These are phyloP conservation scores for Ormyrus pomaceus DNA, from an alignment of 2,888 invertebrate genomes.

Conservation along the genomic window DNA sequence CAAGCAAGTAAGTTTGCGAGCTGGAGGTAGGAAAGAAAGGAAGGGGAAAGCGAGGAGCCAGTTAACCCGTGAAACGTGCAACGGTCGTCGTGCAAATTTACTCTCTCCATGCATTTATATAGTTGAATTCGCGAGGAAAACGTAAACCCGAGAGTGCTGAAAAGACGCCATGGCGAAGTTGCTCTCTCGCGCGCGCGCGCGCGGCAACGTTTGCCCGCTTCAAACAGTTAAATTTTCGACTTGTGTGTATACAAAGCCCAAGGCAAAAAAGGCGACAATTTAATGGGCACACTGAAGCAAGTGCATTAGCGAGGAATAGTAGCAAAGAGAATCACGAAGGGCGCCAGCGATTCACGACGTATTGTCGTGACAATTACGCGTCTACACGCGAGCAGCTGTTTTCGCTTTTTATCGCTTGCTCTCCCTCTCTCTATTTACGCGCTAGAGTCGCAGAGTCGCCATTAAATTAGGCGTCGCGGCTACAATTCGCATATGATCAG, in stretches of 20 bases:
- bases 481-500: slow-evolving; percentile 14
- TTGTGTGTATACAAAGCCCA: slow-evolving; percentile 4
- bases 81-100: slow-evolving; percentile 52
- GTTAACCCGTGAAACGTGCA: slow-evolving; percentile 52
- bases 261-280: no score
- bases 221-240: slow-evolving; percentile 30
- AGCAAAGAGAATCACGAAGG: no score
- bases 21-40: background rate
- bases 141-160: slow-evolving; percentile 37
- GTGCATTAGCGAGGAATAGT: no score
- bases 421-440: no score
- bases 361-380: no score
- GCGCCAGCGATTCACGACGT: no score
- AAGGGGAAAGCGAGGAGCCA: slow-evolving; percentile 37
- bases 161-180: slow-evolving; percentile 20
- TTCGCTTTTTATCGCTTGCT: no score
- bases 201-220: slow-evolving; percentile 32
- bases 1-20: slow-evolving; percentile 6
- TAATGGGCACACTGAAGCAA: background rate
- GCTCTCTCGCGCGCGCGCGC: background rate
- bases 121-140: slow-evolving; percentile 53
- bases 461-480: slow-evolving; percentile 26
- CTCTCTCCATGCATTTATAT: slow-evolving; percentile 56
- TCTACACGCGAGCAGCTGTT: no score
- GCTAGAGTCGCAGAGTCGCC: background rate